Base-by-base conservation (phyloP, 2,888 invertebrate species). In the Gastrophysa polygoni region DNA sequence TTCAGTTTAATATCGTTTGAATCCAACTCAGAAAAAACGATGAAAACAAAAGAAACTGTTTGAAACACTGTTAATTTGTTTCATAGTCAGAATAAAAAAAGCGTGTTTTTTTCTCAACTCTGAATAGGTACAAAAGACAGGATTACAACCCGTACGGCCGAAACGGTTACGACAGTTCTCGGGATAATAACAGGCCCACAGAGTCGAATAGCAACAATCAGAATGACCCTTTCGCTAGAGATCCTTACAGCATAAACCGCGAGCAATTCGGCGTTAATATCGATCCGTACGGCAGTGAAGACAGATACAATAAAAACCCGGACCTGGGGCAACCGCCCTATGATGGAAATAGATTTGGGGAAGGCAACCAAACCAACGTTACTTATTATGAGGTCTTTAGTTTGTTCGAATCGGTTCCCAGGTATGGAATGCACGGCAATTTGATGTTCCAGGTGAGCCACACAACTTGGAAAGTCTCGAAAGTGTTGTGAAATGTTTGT, bases 391-490 rank as follows among this genome's bases (percentile, higher is more conserved):
- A 91, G 72, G 81, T 85, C 0, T 94, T 93, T 76, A 84, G 87
- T 61, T 78, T 95, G 50, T 94, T 94, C 75, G 87, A 89, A 68
- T 94, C 93, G 0, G 85, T 84, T 20, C 87, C 86, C 2, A 82
- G 83, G 72, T 90, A 91, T 75, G 89, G 88, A 7, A 82, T 83
- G 11, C 88, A 88, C 52, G 88, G 88, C 3, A 94, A 95, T 83
- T 82, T 95, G 50, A 78, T 95, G 18, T 86, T 95, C 66, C 92
- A 93, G 83, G 94, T 93, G 83, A 59, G 43, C 54, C 20, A 44
- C 51, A 11, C 4, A 20, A 21, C 16, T 21, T 48, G n/a, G 11
- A 1, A 16, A 6, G 8, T 21, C n/a, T 11, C 48, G 14, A 24
- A 24, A 24, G 7, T 24, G 4, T 5, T 24, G 24, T 5, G 7